A percentile compares a stretch with the other conserved stretches of the same genome.
Conservation (phyloP, 2,113 vertebrate genomes). For the Odocoileus virginianus region DNA sequence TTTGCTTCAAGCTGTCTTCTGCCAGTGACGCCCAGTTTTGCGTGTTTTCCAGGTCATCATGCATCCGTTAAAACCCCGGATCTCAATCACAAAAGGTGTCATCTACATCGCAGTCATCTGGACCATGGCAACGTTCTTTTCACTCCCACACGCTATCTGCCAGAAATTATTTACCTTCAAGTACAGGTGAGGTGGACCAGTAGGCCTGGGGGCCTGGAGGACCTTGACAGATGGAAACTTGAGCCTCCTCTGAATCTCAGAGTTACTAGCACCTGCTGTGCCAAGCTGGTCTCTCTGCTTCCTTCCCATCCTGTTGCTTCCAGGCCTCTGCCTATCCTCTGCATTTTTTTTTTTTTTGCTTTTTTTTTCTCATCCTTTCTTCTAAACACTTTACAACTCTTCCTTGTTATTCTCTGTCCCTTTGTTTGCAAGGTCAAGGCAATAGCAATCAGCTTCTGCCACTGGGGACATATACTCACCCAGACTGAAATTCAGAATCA, state of each 20-base stretch:
- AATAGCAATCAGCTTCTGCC: neutral
- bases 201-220: neutral
- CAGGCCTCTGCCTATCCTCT: neutral
- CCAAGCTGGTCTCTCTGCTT: neutral
- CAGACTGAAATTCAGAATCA: neutral
- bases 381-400: neutral
- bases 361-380: neutral
- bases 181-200: constrained; percentile 82
- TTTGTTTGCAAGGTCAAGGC: neutral
- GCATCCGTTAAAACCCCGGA: constrained; percentile 90
- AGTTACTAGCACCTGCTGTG: neutral
- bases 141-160: constrained; percentile 94
- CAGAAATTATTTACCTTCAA: constrained; percentile 93
- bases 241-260: neutral
- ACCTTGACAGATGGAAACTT: neutral
- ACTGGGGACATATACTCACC: neutral
- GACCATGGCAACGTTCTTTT: constrained; percentile 93
- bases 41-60: constrained; percentile 88
- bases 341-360: neutral
- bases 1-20: neutral
- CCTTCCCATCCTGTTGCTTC: neutral
- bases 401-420: neutral
- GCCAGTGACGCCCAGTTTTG: neutral
- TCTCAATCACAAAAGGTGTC: constrained; percentile 85
- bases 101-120: constrained; percentile 89